Evolutionary conservation across 2,888 invertebrate genomes (phyloP).

Genomic region (Copidosoma aretas): DNA sequence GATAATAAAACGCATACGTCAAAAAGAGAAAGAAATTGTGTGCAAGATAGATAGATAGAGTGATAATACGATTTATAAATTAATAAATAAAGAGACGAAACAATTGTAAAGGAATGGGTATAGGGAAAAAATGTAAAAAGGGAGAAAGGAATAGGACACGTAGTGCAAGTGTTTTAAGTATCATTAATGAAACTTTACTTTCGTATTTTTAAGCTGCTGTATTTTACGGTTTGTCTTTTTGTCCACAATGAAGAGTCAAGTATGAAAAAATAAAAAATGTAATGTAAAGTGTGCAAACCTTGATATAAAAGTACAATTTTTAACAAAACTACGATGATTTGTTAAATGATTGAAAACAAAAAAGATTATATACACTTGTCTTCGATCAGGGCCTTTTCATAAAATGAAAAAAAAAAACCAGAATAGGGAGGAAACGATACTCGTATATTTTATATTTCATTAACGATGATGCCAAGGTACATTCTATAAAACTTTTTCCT

Average conservation of each 20-base stretch:
- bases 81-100: conserved; percentile 2
- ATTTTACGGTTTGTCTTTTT: conserved; percentile 3
- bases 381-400: conserved; percentile 27
- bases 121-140: conserved; percentile 14
- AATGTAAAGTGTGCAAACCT: conserved; percentile 23
- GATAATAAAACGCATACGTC: not conserved
- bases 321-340: conserved; percentile 21
- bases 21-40: not conserved
- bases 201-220: conserved; percentile 24
- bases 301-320: conserved; percentile 32
- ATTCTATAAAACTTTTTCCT: conserved; percentile 26
- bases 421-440: not conserved
- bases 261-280: conserved; percentile 16
- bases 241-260: not conserved
- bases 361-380: conserved; percentile 9
- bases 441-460: conserved; percentile 4
- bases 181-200: conserved; percentile 32
- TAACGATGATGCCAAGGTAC: conserved; percentile 28
- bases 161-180: conserved; percentile 19
- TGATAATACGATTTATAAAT: not conserved
- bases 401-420: conserved; percentile 2
- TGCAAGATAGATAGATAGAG: conserved; percentile 2
- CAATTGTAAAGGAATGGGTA: not conserved
- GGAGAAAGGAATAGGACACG: conserved; percentile 11
- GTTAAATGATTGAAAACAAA: conserved; percentile 21